Evolutionary conservation across 2,888 invertebrate species (phyloP), one percentile per base, ranked within the genome.

Genomic region (Andrena bucephala): DNA sequence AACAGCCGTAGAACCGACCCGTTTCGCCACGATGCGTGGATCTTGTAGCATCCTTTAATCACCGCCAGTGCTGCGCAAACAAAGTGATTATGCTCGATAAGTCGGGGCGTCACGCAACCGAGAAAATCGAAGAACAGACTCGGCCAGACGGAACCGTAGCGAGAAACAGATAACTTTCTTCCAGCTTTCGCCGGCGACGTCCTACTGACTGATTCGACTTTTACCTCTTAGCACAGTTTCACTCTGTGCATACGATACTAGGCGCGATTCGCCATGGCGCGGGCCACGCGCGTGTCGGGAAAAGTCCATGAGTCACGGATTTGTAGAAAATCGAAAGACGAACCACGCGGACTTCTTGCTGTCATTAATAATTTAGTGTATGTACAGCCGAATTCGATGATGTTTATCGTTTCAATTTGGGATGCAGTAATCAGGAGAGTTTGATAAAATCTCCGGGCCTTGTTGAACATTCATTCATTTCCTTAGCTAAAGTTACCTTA

Each of bases 161-260:
- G 74, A 83, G 84, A 81, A 83, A 75, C 78, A 82, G 85, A 91
- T 91, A 91, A 92, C 92, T 92, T 92, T 92, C 92, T 92, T 92
- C 77, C 89, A 85, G 93, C 93, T 93, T 93, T 93, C 92, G 91
- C 93, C 90, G 86, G 85, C 87, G 85, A 92, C 91, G 93, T 92
- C 92, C 92, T 91, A 93, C 92, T 93, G 92, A 92, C 92, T 92
- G 92, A 92, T 91, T 90, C 91, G 91, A 93, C 93, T 93, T 92
- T 93, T 93, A 93, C 93, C 93, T 92, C 92, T 92, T 93, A 93
- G 91, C 93, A 93, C 92, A 92, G 90, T 93, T 93, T 93, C 92
- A 92, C 92, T 91, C 78, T 65, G 77, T 77, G 83, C 80, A 72
- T 84, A 83, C 77, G 57, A 24, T 13, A 33, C 48, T 50, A 54